Conservation (phyloP, 2,797 vertebrate genomes). For the Mus caroli region DNA sequence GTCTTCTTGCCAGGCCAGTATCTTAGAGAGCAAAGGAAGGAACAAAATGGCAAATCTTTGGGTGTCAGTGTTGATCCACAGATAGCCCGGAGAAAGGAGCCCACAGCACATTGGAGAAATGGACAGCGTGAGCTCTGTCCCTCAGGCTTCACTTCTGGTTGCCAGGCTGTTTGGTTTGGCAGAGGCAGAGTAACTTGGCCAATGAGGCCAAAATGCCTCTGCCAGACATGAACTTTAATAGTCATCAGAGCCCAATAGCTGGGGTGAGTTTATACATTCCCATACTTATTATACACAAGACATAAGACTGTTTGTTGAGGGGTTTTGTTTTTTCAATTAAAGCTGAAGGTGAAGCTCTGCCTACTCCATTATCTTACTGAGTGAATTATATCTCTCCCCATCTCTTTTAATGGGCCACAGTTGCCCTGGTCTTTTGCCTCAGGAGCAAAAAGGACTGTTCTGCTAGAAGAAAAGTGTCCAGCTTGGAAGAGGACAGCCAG, state of each 20-base stretch:
- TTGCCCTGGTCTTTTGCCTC: conserved; percentile 83
- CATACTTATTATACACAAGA: conserved; percentile 87
- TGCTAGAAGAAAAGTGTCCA: conserved; percentile 76
- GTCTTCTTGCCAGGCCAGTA: background rate
- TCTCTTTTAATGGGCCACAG: conserved; percentile 87
- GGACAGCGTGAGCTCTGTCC: background rate
- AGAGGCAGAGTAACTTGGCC: conserved; percentile 81
- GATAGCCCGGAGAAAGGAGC: background rate
- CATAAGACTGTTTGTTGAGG: conserved; percentile 87
- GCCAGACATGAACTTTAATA: conserved; percentile 88
- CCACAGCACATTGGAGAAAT: background rate
- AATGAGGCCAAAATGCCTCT: conserved; percentile 86
- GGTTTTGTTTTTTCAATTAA: conserved; percentile 79
- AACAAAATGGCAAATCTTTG: conserved; percentile 21
- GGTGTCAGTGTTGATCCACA: background rate
- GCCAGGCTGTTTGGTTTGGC: conserved; percentile 86
- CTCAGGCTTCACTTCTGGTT: conserved; percentile 15
- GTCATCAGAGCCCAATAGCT: conserved; percentile 87
- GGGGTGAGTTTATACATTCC: conserved; percentile 89
- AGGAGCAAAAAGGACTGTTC: conserved; percentile 72
- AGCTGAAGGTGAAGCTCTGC: conserved; percentile 70
- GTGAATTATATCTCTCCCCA: conserved; percentile 83
- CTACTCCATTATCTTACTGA: conserved; percentile 85
- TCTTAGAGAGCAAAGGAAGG: background rate
- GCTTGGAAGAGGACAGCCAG: conserved; percentile 80